Base-by-base conservation (phyloP, 2,888 invertebrate species). In the Cataglyphis altisquamis region DNA sequence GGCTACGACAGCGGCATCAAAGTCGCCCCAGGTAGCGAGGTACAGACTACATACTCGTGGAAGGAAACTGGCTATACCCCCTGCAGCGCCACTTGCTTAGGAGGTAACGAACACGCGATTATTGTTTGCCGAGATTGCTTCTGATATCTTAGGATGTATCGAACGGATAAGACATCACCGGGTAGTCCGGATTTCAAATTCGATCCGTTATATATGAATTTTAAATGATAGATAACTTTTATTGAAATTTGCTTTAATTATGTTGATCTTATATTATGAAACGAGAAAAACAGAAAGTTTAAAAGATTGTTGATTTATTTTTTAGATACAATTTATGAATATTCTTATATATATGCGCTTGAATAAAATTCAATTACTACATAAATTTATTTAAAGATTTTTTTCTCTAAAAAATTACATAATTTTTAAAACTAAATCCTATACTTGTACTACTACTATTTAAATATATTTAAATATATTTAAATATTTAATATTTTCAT, bases 61-160 rank as follows among this genome's bases (percentile, higher is more conserved):
- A 97, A 97, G 90, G 97, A 98, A 92, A 97, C 97, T 91, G 98
- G 98, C 0, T 98, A 98, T 92, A 98, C 98, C 0, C 97, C 98
- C 85, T 99, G 99, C 95, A 99, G 98, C 92, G 98, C 98, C 0
- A 98, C 98, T 10, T 99, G 99, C 93, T 96, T 99, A 1, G 99
- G 99, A 89, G 98, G 98, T 92, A 90, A 92, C 97, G 97, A 2
- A 62, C 39, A 15, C 12, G n/a, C 68, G 45, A 57, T n/a, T 12
- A 70, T 78, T 78, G 78, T 80, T 60, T 18, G 5, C 29, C 66
- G 41, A 66, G 55, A 66, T 77, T 66, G 66, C 77, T n/a, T 66
- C 15, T 62, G 78, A 62, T 78, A 67, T 41, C 48, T 45, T 32
- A 15, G 18, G n/a, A 25, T 18, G 15, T 18, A n/a, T 39, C 62